These are phyloP conservation scores for Aplysia californica DNA, from an alignment of 1,140 invertebrate species.

Conservation along the genomic window DNA sequence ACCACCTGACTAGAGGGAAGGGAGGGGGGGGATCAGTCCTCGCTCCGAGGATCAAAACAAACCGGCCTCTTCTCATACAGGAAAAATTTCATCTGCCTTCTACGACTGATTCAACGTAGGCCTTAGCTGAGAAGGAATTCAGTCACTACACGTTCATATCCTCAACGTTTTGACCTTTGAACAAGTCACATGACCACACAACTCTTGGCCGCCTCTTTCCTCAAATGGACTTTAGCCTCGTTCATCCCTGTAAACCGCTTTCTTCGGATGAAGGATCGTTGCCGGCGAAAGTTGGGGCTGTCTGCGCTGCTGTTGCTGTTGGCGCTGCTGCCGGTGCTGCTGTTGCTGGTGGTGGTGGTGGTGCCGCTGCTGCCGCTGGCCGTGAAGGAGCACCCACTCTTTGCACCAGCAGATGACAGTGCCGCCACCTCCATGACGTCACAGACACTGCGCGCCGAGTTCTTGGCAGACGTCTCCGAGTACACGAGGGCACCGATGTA, in stretches of 20 bases:
- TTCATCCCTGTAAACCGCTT: constrained; percentile 59
- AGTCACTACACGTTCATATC: too few species aligned
- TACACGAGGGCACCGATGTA: constrained; percentile 77
- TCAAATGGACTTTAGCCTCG: constrained; percentile 53
- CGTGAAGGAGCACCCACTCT: constrained; percentile 23
- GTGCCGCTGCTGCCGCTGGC: constrained; percentile 17
- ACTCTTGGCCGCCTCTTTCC: constrained; percentile 61
- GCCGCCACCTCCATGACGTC: constrained; percentile 77
- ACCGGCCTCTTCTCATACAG: too few species aligned
- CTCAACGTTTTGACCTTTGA: too few species aligned
- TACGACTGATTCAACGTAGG: too few species aligned
- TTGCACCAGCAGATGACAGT: constrained; percentile 73
- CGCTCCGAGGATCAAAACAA: too few species aligned
- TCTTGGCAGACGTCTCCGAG: constrained; percentile 75
- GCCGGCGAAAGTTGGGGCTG: constrained; percentile 49
- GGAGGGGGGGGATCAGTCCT: too few species aligned
- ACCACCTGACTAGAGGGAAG: too few species aligned
- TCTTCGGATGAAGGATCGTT: constrained; percentile 56
- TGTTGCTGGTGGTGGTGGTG: constrained; percentile 12
- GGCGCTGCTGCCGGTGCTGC: constrained; percentile 4
- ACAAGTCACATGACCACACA: constrained; percentile 60
- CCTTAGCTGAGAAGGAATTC: too few species aligned
- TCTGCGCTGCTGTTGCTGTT: constrained; percentile 27
- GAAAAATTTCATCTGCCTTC: too few species aligned
- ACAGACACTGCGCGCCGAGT: constrained; percentile 72